These are phyloP conservation scores for Fistularia tabacaria DNA, from an alignment of 2,797 vertebrate species.

Conservation along the genomic window DNA sequence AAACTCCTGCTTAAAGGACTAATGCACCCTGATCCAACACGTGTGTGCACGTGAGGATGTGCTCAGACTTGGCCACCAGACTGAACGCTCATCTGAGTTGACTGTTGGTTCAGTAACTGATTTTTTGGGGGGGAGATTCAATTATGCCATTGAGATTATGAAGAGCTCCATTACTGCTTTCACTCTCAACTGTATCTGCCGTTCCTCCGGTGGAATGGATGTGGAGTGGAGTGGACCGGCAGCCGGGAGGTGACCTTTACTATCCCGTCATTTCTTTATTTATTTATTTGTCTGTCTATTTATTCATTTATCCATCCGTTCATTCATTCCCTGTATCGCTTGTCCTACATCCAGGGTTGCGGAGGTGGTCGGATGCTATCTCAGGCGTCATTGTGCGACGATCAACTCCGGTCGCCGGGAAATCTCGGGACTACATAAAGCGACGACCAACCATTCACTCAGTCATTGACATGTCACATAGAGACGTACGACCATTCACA, in stretches of 20 bases:
- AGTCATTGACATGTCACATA: no score
- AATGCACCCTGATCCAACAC: constrained; percentile 23
- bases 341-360: no score
- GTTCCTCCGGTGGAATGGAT: constrained; percentile 35
- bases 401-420: no score
- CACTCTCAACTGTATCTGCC: constrained; percentile 32
- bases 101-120: constrained; percentile 31
- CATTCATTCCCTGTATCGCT: no score
- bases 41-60: not conserved
- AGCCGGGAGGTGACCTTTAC: constrained; percentile 18
- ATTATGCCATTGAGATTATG: constrained; percentile 50
- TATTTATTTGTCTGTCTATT: not conserved
- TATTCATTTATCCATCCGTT: no score
- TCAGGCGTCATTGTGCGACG: no score
- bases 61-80: constrained; percentile 4
- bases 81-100: constrained; percentile 3
- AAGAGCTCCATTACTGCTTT: constrained; percentile 49
- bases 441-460: no score
- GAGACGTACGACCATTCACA: no score
- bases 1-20: constrained; percentile 21
- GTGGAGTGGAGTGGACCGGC: constrained; percentile 38
- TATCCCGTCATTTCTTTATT: not conserved
- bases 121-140: constrained; percentile 47
- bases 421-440: no score
- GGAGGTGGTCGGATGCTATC: no score